phyloP scores from a whole-genome alignment of 2,113 vertebrate genomes.

The Kobus ellipsiprymnus region DNA sequence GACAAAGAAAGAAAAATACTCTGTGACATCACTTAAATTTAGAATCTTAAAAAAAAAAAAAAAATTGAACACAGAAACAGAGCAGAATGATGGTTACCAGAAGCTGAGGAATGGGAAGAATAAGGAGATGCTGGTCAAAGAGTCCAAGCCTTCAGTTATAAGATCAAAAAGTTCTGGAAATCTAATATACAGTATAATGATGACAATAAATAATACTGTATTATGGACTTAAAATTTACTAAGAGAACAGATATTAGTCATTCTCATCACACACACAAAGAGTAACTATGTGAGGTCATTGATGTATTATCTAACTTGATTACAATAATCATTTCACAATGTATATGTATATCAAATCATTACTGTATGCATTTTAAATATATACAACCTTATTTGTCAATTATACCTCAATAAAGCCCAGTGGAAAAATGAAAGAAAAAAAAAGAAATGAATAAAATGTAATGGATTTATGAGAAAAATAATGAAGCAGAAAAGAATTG shows the following conservation, averaged over 20 bases:
- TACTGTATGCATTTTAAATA: background rate
- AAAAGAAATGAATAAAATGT: background rate
- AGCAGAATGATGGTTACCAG: background rate
- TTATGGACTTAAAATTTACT: background rate
- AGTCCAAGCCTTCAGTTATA: background rate
- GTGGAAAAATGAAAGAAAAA: background rate
- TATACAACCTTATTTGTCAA: background rate
- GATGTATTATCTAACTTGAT: background rate
- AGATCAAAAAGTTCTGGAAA: background rate
- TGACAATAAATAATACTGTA: background rate
- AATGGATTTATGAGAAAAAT: background rate
- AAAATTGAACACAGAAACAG: background rate
- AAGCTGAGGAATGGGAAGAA: background rate
- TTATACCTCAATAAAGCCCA: background rate
- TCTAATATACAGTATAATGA: background rate
- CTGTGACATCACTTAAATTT: background rate
- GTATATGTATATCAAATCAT: background rate
- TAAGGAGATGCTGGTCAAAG: background rate
- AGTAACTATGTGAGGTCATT: background rate
- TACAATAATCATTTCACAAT: background rate
- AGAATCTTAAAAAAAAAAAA: background rate
- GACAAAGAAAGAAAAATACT: background rate
- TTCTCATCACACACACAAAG: background rate
- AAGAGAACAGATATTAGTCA: background rate
- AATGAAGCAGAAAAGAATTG: background rate